Evolutionary conservation across 2,888 invertebrate genomes (phyloP), one percentile per base, ranked within the genome.

Genomic region (Torymus texanus): DNA sequence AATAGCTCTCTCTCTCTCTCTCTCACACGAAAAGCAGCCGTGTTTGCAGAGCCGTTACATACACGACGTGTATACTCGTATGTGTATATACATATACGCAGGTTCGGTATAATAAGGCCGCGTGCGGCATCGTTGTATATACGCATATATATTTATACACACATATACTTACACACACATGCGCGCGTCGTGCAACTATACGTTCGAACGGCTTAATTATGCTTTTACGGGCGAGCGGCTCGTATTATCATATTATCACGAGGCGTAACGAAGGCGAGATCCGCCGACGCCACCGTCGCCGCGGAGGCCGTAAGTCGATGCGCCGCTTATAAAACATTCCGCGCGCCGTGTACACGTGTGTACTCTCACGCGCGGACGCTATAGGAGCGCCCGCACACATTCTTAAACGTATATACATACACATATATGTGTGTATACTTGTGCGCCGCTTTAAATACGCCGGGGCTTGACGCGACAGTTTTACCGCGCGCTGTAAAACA

Each of bases 401-500:
- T 41, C 61, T 10, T 53, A 10, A 12, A 2, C n/a, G 2, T 18
- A 16, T 18, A 24, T 18, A 61, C 21, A 61, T 13, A 61, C 24
- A 29, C 29, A 58, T 18, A 14, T 63, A 18, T n/a, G 18, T 41
- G 75, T 51, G 13, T 10, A 11, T 12, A 53, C 10, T 18, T 18
- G 74, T 73, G 70, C 76, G 81, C 67, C 72, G 79, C 82, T 86
- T 87, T 86, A 86, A 87, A 85, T 84, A 83, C 85, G 84, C 84
- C 85, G 85, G 86, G 85, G 84, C 83, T 77, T 71, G 74, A 83
- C 85, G 86, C 85, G 90, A 89, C 89, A 88, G 88, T 88, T 90
- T 90, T 90, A 90, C 88, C 88, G 85, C 87, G 85, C 82, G 89
- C 85, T 89, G 89, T 90, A 90, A 90, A 90, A 89, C 89, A 89